Base-by-base conservation (phyloP, 2,888 invertebrate genomes). In the Prionchulus punctatus region DNA sequence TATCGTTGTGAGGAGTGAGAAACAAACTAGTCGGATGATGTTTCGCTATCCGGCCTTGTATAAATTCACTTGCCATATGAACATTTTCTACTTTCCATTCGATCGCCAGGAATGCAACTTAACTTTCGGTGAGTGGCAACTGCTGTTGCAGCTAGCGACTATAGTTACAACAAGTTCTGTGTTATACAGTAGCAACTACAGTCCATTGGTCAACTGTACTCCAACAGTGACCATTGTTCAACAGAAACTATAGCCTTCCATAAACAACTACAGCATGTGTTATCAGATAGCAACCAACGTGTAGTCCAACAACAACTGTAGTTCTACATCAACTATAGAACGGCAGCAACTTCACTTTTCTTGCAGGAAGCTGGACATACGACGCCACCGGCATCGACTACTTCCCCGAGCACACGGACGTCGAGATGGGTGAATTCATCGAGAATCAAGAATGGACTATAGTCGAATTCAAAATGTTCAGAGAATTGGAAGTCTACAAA, bases 361-460 rank as follows among this genome's bases (percentile, higher is more conserved):
- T n/a, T n/a, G n/a, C n/a, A n/a, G 43, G 54, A 43, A 52, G 52
- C 2, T 60, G 59, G 59, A 55, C 55, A 2, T 30, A 45, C 30
- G 55, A 56, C 49, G 27, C 43, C 2, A 15, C n/a, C 23, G 50
- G 26, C 23, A 30, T 59, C 7, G 48, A 56, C 59, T 55, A 54
- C 30, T 23, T 28, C 2, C n/a, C 52, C 30, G 26, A 30, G 23
- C 12, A 23, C 18, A 36, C 25, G 3, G 18, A 12, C 21, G 59
- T 58, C 12, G 1, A n/a, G n/a, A 31, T 47, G 43, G 52, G 43
- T 3, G 18, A 18, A 51, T 68, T 66, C 63, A 65, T 66, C 1
- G 54, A 61, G 48, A 67, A 68, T 56, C 67, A 65, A 36, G 69
- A 69, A 52, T 69, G 70, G 69, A 62, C 60, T 15, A 63, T 70